These are phyloP conservation scores for Holocentrus rufus DNA, from an alignment of 2,797 vertebrate genomes.

Conservation along the genomic window DNA sequence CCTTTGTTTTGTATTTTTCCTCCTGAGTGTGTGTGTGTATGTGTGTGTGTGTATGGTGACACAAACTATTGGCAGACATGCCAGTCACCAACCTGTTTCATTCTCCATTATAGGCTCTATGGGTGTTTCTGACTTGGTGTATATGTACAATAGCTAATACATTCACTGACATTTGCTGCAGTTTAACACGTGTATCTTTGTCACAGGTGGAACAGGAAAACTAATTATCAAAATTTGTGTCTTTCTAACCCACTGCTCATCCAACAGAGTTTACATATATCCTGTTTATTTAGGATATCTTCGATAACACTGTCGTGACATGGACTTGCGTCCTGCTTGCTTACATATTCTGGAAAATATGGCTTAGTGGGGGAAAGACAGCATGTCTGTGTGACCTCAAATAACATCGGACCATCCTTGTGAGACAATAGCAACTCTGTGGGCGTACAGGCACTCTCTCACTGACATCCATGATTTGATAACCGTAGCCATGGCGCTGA, in stretches of 20 bases:
- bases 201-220: neutral
- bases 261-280: too few species aligned
- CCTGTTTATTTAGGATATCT: neutral
- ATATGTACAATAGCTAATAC: slow-evolving; percentile 8
- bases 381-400: slow-evolving; percentile 11
- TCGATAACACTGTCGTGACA: slow-evolving; percentile 10
- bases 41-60: slow-evolving; percentile 13
- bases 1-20: too few species aligned
- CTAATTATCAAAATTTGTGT: neutral
- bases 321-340: neutral
- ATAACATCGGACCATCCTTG: slow-evolving; percentile 40
- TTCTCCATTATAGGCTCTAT: slow-evolving; percentile 16
- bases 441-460: slow-evolving; percentile 22
- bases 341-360: slow-evolving; percentile 7
- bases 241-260: neutral
- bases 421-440: slow-evolving; percentile 58
- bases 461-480: slow-evolving; percentile 46
- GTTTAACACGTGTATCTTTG: neutral
- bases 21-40: too few species aligned
- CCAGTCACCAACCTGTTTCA: slow-evolving; percentile 2
- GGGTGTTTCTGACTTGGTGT: neutral
- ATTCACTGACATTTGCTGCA: neutral
- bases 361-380: neutral
- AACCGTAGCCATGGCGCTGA: slow-evolving; percentile 14
- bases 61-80: slow-evolving; percentile 27